Base-by-base conservation (phyloP, 2,888 invertebrate genomes). In the Melinaea menophilus region DNA sequence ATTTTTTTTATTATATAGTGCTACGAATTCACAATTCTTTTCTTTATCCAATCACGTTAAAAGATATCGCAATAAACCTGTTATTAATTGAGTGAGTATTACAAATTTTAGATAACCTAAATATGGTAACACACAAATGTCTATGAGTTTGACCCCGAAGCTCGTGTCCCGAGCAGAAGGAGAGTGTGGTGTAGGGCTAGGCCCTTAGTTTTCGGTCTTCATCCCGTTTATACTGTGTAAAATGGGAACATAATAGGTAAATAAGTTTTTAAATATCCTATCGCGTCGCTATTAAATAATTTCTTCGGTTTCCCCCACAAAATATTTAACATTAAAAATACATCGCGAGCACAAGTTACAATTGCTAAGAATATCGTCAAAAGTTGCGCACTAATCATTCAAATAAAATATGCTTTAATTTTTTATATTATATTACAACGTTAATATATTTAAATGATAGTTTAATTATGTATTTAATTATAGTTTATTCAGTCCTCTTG, bases 121-220 rank as follows among this genome's bases (percentile, higher is more conserved):
- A 41, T 56, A 76, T 85, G 85, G 90, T 86, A 91, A 90, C 88
- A 82, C 88, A 80, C 71, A 75, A 75, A 79, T 86, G 86, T 91
- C 90, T 90, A 90, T 90, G 90, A 90, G 82, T 90, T 90, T 91
- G 91, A 91, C 91, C 91, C 89, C 91, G 89, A 88, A 87, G 89
- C 89, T 89, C 86, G 87, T 90, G 88, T 89, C 85, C 88, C 82
- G 85, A 88, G 86, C 86, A 86, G 85, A 84, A 84, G 83, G 83
- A 81, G 85, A 85, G 87, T 86, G 88, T 80, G 83, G 86, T 86
- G 88, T 85, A 88, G 89, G 90, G 89, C 89, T 80, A 80, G 86
- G 89, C 89, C 90, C 88, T 88, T 86, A 85, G 83, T 83, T 86
- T 89, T 87, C 85, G 79, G 79, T 87, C 82, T 87, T 86, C 86